Evolutionary conservation across 2,113 vertebrate genomes (phyloP).

Genomic region (Pycnonotus jocosus): DNA sequence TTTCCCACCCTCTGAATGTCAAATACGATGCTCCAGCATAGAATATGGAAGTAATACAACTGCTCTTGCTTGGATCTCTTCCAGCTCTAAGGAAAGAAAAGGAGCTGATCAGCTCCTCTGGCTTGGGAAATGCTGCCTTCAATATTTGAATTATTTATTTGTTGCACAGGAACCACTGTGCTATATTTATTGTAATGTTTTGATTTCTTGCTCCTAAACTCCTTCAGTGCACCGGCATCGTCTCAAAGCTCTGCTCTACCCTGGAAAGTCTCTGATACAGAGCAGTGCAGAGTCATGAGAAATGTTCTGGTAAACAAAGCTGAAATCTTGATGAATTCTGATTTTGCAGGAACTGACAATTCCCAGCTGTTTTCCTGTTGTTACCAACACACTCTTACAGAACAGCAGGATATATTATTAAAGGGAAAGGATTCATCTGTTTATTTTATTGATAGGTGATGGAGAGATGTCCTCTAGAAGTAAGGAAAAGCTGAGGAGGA

Average conservation of each 20-base stretch:
- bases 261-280: background rate
- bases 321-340: background rate
- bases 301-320: background rate
- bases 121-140: background rate
- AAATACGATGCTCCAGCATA: background rate
- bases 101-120: background rate
- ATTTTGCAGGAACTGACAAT: background rate
- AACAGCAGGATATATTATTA: background rate
- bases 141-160: background rate
- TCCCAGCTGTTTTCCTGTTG: background rate
- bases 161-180: background rate
- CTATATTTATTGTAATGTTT: background rate
- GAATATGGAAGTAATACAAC: background rate
- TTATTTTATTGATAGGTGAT: background rate
- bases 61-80: background rate
- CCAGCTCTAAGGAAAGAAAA: background rate
- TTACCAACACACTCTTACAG: background rate
- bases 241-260: background rate
- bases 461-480: background rate
- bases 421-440: background rate
- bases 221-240: background rate
- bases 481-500: background rate
- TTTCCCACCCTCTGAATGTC: background rate
- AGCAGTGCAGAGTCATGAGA: background rate
- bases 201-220: background rate